These are phyloP conservation scores for Dasypogon diadema DNA, from an alignment of 2,888 invertebrate genomes.

Conservation along the genomic window DNA sequence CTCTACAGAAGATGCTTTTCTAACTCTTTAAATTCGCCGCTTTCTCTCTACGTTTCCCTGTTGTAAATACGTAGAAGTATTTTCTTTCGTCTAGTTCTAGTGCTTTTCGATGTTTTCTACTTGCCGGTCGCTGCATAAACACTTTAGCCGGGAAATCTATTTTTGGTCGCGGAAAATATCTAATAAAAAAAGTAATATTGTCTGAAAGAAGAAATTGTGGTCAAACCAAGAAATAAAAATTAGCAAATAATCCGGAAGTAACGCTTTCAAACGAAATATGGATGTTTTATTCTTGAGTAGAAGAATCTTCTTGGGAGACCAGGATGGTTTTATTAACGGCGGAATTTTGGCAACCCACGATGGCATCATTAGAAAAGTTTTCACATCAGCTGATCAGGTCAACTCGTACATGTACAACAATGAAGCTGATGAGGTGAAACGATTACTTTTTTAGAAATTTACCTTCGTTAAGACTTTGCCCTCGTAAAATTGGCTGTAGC, in stretches of 20 bases:
- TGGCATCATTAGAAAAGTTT: slow-evolving; percentile 73
- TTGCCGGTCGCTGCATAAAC: neutral
- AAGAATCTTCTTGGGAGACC: slow-evolving; percentile 70
- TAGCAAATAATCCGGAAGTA: too few species aligned
- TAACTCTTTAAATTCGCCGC: too few species aligned
- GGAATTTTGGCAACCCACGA: slow-evolving; percentile 72
- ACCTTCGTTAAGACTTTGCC: too few species aligned
- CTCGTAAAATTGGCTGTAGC: too few species aligned
- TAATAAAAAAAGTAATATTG: neutral
- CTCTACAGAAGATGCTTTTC: neutral
- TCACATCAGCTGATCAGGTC: slow-evolving; percentile 70
- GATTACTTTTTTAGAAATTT: too few species aligned
- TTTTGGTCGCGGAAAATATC: slow-evolving; percentile 4
- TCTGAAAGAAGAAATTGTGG: too few species aligned
- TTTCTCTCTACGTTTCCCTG: too few species aligned
- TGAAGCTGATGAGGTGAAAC: slow-evolving; percentile 70
- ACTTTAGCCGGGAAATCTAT: slow-evolving; percentile 11
- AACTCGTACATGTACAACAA: slow-evolving; percentile 69
- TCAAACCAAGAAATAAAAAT: too few species aligned
- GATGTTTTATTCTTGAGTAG: slow-evolving; percentile 67
- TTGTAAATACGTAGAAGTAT: too few species aligned
- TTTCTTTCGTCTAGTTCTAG: neutral
- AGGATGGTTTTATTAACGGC: slow-evolving; percentile 70
- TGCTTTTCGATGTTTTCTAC: neutral
- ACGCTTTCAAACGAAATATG: slow-evolving; percentile 61